phyloP scores from a whole-genome alignment of 2,113 vertebrate species.

The Sialia sialis region DNA sequence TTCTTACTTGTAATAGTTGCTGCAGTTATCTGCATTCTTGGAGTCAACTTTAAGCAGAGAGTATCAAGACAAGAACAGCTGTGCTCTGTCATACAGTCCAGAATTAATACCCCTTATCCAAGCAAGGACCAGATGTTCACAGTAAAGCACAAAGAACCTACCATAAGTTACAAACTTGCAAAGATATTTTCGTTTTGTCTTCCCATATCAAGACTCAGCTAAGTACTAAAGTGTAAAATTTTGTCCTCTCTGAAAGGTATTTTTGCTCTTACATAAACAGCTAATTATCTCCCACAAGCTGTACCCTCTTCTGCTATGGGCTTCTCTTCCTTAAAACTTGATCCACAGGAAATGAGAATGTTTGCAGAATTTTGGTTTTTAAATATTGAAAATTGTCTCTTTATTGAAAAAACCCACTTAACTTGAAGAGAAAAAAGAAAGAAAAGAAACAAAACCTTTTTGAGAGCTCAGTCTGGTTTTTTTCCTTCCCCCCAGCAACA shows the following conservation, averaged over 20 bases:
- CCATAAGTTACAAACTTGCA: background rate
- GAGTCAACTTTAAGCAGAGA: background rate
- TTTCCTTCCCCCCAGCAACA: background rate
- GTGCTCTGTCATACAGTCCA: background rate
- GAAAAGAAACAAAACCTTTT: background rate
- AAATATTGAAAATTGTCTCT: background rate
- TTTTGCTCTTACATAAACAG: background rate
- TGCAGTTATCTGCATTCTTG: background rate
- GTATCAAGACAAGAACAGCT: background rate
- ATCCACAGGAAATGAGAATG: background rate
- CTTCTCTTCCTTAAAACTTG: background rate
- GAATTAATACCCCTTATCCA: background rate
- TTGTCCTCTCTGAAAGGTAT: background rate
- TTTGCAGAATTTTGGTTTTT: background rate
- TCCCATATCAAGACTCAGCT: background rate
- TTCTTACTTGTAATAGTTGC: background rate
- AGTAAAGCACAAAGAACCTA: background rate
- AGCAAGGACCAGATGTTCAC: background rate
- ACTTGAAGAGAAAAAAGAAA: background rate
- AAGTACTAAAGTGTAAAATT: background rate
- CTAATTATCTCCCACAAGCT: background rate
- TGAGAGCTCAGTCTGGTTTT: background rate
- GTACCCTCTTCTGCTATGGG: background rate
- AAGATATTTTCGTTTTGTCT: background rate
- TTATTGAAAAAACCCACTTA: background rate